Evolutionary conservation across 2,888 invertebrate species (phyloP).

Genomic region (Willowsia nigromaculata): DNA sequence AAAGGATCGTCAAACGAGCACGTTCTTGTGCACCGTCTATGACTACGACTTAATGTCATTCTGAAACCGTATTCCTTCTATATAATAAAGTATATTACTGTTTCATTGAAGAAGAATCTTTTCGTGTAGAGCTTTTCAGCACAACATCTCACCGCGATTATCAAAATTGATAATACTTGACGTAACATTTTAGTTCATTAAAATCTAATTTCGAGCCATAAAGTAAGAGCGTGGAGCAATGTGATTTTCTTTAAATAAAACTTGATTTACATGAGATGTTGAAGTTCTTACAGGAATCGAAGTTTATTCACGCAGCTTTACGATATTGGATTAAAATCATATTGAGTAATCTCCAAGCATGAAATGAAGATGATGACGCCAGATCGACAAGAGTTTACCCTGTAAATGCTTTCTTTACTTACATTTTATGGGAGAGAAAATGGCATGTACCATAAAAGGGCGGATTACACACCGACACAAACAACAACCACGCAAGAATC

Average conservation of each 20-base stretch:
- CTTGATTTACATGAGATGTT: neutral
- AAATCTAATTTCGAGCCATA: conserved; percentile 23
- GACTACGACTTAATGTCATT: too few species aligned
- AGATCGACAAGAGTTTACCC: conserved; percentile 43
- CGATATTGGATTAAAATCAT: neutral
- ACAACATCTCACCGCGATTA: conserved; percentile 18
- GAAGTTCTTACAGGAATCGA: neutral
- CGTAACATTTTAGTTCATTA: conserved; percentile 50
- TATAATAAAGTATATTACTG: neutral
- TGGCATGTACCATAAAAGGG: conserved; percentile 24
- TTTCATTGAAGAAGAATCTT: neutral
- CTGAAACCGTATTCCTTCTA: neutral
- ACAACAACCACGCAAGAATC: conserved; percentile 54
- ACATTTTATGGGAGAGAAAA: conserved; percentile 14
- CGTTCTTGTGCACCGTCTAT: too few species aligned
- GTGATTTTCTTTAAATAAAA: neutral
- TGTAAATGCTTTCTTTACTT: conserved; percentile 3
- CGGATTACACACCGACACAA: neutral
- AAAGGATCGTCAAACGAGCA: too few species aligned
- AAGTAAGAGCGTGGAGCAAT: neutral
- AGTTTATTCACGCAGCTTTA: neutral
- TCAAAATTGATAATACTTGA: conserved; percentile 51
- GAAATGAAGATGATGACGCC: conserved; percentile 50
- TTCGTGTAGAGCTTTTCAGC: neutral
- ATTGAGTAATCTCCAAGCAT: conserved; percentile 21